phyloP scores from a whole-genome alignment of 2,888 invertebrate genomes.

The Nomada ruficornis region DNA sequence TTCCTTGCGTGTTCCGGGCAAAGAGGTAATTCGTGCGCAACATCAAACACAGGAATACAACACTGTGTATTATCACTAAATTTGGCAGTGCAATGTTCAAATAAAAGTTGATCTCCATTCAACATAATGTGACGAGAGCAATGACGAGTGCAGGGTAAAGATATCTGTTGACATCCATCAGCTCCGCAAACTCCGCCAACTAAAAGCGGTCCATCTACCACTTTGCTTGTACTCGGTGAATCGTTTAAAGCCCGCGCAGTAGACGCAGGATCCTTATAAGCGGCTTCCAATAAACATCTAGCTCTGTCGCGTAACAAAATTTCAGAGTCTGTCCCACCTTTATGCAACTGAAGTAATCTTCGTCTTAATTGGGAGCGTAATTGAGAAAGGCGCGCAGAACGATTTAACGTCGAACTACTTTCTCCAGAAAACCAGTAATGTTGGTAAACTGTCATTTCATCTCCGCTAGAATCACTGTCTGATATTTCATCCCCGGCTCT shows the following conservation, averaged over 20 bases:
- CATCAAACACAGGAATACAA: slow-evolving; percentile 91
- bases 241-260: slow-evolving; percentile 72
- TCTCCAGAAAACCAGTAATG: slow-evolving; percentile 84
- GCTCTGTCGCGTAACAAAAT: slow-evolving; percentile 74
- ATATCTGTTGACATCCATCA: slow-evolving; percentile 84
- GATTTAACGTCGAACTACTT: slow-evolving; percentile 69
- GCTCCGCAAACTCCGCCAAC: slow-evolving; percentile 80
- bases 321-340: slow-evolving; percentile 79
- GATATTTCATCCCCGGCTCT: slow-evolving; percentile 84
- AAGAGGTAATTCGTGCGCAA: slow-evolving; percentile 92
- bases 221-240: slow-evolving; percentile 67
- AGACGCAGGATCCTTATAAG: slow-evolving; percentile 77
- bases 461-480: slow-evolving; percentile 84
- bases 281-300: slow-evolving; percentile 74
- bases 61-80: slow-evolving; percentile 92
- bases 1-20: slow-evolving; percentile 94
- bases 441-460: slow-evolving; percentile 82
- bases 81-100: slow-evolving; percentile 92
- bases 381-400: slow-evolving; percentile 81
- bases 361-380: slow-evolving; percentile 84
- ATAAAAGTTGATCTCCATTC: slow-evolving; percentile 93
- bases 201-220: slow-evolving; percentile 75
- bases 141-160: slow-evolving; percentile 92
- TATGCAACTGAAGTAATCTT: slow-evolving; percentile 84
- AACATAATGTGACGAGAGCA: slow-evolving; percentile 94